Conservation (phyloP, 2,888 invertebrate genomes). For the Epinotia brunnichana region DNA sequence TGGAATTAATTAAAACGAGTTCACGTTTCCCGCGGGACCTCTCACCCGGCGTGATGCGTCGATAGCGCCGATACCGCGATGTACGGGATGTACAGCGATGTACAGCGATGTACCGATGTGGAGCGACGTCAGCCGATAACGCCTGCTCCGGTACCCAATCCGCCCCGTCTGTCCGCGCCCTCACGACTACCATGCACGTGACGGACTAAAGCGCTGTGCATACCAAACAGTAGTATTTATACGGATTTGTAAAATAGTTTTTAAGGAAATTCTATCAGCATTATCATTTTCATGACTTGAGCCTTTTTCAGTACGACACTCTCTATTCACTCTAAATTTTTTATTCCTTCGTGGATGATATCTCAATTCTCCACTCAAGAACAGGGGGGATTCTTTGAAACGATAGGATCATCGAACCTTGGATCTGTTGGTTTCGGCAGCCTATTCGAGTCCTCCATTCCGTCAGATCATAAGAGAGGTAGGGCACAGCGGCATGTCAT, state of each 20-base stretch:
- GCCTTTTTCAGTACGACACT: too few relatives aligned
- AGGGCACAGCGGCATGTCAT: too few relatives aligned
- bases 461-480: too few relatives aligned
- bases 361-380: too few relatives aligned
- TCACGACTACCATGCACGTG: constrained; percentile 39
- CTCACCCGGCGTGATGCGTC: constrained; percentile 29
- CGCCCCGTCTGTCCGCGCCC: constrained; percentile 32
- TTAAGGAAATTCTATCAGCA: not conserved
- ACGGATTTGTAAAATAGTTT: not conserved
- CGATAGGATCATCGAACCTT: too few relatives aligned
- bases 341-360: too few relatives aligned
- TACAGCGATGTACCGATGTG: constrained; percentile 1
- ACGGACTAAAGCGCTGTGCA: constrained; percentile 20
- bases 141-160: constrained; percentile 6
- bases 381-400: too few relatives aligned
- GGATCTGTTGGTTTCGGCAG: too few relatives aligned
- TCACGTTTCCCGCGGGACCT: constrained; percentile 33
- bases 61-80: constrained; percentile 23
- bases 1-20: constrained; percentile 36
- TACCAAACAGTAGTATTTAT: not conserved
- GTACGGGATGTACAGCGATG: constrained; percentile 10
- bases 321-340: too few relatives aligned
- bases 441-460: too few relatives aligned
- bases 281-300: not conserved
- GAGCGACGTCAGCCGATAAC: constrained; percentile 23